Percentiles rank a stretch among this genome's conserved stretches.
Evolutionary conservation across 1,140 invertebrate species (phyloP).

Genomic region (Drosophila setifemur): DNA sequence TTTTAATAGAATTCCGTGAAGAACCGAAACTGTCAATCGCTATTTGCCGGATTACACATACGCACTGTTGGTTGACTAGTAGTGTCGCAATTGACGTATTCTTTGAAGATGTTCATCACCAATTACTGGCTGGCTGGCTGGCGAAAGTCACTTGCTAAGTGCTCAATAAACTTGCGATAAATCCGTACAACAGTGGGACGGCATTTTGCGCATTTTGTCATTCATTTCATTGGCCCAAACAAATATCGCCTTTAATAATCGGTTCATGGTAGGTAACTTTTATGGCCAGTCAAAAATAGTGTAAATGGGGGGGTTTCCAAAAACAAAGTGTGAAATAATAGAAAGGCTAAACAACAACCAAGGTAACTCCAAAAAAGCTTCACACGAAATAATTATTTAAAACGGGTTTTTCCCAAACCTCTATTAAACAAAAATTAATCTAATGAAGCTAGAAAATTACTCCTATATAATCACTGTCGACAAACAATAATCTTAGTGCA

Average conservation of each 20-base stretch:
- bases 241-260: constrained; percentile 38
- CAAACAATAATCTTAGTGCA: too few species aligned
- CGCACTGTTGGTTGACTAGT: constrained; percentile 32
- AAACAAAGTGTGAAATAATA: constrained; percentile 1
- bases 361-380: too few species aligned
- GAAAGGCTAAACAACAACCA: not conserved
- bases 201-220: not conserved
- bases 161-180: constrained; percentile 33
- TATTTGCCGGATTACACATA: constrained; percentile 45
- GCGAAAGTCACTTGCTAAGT: constrained; percentile 41
- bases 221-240: constrained; percentile 15
- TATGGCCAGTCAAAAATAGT: constrained; percentile 1
- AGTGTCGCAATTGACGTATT: constrained; percentile 32
- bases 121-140: not conserved
- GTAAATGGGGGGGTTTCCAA: not conserved
- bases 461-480: too few species aligned
- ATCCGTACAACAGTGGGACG: not conserved
- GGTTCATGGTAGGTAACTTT: constrained; percentile 35
- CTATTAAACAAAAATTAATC: too few species aligned
- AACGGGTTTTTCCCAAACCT: too few species aligned
- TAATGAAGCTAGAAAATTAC: too few species aligned
- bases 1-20: constrained; percentile 8
- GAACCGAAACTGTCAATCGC: not conserved
- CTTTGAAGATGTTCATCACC: constrained; percentile 19
- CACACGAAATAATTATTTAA: too few species aligned